These are phyloP conservation scores for Ochlodes sylvanus DNA, from an alignment of 2,888 invertebrate genomes.

Conservation along the genomic window DNA sequence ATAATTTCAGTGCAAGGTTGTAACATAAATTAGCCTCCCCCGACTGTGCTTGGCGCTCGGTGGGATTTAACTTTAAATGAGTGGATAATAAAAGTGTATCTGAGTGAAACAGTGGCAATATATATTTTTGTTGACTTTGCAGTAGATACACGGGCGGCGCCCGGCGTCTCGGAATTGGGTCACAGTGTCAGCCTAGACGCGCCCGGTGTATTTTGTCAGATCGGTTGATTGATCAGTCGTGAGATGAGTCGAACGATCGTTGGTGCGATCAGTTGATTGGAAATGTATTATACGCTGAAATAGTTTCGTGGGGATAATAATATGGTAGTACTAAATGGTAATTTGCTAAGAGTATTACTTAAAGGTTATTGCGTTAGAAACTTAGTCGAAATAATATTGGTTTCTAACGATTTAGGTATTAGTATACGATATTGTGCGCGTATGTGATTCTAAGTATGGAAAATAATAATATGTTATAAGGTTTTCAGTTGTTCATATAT, in stretches of 20 bases:
- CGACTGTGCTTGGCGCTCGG: neutral
- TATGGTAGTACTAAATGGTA: neutral
- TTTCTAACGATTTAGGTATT: neutral
- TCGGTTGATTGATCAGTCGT: conserved; percentile 57
- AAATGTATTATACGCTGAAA: conserved; percentile 15
- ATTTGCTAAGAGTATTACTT: neutral
- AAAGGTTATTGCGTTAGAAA: neutral
- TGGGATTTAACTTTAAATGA: conserved; percentile 10
- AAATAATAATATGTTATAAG: too few species aligned
- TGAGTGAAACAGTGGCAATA: conserved; percentile 21
- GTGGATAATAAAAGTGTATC: conserved; percentile 12
- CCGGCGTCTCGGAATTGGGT: conserved; percentile 71
- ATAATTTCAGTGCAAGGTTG: neutral
- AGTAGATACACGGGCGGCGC: conserved; percentile 55
- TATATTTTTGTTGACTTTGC: conserved; percentile 26
- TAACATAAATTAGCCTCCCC: neutral
- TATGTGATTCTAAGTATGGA: too few species aligned
- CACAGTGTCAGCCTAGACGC: conserved; percentile 66
- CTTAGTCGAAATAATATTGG: neutral
- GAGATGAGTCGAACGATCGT: conserved; percentile 21
- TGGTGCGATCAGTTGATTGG: neutral
- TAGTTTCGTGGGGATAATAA: conserved; percentile 1
- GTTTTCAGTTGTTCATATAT: too few species aligned
- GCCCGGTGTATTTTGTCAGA: conserved; percentile 51
- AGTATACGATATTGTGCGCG: too few species aligned